Base-by-base conservation (phyloP, 2,888 invertebrate genomes). In the Pelosia muscerda region DNA sequence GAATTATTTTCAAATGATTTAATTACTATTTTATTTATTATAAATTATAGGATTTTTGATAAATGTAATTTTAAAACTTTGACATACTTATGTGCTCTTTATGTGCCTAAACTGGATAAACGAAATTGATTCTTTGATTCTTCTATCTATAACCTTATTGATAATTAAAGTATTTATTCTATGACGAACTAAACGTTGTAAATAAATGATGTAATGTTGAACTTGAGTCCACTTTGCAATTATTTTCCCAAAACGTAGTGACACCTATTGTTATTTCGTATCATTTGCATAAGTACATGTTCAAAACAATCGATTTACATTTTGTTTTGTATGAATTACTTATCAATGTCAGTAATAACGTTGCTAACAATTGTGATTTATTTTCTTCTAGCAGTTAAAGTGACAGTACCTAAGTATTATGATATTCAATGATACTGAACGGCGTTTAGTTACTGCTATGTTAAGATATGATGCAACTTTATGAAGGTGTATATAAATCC, bases 311-410 rank as follows among this genome's bases (percentile, higher is more conserved):
- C 22, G 13, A 62, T 62, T 62, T 62, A 3, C 49, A 62, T 62
- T 28, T 62, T 62, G 61, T 62, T 49, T 62, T 62, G 61, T 62
- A 49, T 62, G 49, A 28, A 60, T 59, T 61, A 49, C 15, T 49
- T 49, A 62, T 62, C 61, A 62, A 62, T 26, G 42, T 62, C 61
- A 53, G 8, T 13, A n/a, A 28, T 26, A 42, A 49, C 42, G 61
- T 61, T 55, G 25, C n/a, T 11, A 49, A n/a, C 25, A 26, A 5
- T 22, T 55, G 25, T 22, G 9, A 54, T 23, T 54, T 23, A 22
- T 23, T 54, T 55, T 54, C 22, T 22, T 22, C 22, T 9, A 22
- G n/a, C 23, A n/a, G 22, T 2, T 22, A 53, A 22, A n/a, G 22
- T 53, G n/a, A 5, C 1, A 54, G 23, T 23, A 42, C 19, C 19